phyloP scores from a whole-genome alignment of 1,140 invertebrate genomes.

The Drosophila tristis region DNA sequence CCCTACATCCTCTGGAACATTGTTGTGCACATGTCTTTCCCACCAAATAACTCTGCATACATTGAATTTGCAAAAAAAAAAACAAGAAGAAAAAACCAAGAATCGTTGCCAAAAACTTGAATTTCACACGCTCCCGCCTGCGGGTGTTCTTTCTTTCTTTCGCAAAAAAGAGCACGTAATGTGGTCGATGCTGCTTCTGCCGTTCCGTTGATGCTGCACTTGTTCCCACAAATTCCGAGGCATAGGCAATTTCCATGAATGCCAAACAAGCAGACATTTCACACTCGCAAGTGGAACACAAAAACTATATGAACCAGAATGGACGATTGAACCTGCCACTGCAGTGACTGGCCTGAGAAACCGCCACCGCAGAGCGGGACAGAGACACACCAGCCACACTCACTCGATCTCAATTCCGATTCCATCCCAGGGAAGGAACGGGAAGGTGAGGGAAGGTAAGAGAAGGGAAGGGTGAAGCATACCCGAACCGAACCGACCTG shows the following conservation, averaged over 20 bases:
- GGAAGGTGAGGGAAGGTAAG: no score
- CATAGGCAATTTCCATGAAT: conserved; percentile 82
- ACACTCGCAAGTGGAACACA: conserved; percentile 60
- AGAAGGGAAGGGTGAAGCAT: no score
- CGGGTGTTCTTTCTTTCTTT: conserved; percentile 61
- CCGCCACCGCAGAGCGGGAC: not conserved
- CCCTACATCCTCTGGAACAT: no score
- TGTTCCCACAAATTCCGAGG: conserved; percentile 78
- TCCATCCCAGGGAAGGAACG: not conserved
- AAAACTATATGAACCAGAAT: conserved; percentile 24
- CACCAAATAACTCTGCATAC: conserved; percentile 6
- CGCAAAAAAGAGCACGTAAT: conserved; percentile 62
- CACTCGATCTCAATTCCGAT: conserved; percentile 31
- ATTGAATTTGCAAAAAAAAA: not conserved
- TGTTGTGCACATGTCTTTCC: conserved; percentile 3
- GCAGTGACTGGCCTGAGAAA: conserved; percentile 46
- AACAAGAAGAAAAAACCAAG: conserved; percentile 7
- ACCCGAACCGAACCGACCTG: no score
- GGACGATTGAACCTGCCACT: conserved; percentile 5
- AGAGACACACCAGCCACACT: conserved; percentile 7
- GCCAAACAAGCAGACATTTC: conserved; percentile 69
- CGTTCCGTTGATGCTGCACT: conserved; percentile 54
- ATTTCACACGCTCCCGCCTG: conserved; percentile 76
- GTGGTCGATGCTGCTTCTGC: conserved; percentile 27
- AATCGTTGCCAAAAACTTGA: conserved; percentile 42